Evolutionary conservation across 2,113 vertebrate genomes (phyloP), one percentile per base, ranked within the genome.

Genomic region (Caloenas nicobarica): DNA sequence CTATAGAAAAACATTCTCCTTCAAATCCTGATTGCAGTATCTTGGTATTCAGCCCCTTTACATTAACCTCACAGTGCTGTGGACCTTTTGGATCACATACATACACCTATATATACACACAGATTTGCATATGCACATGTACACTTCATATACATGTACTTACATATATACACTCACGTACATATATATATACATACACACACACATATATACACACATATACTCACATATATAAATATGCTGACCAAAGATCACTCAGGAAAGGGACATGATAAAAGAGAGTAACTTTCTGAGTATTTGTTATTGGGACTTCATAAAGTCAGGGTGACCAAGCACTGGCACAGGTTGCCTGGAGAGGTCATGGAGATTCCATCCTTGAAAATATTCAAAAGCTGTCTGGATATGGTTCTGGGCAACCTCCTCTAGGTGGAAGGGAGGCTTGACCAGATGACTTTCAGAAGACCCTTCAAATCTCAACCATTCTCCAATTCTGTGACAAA

Each of bases 341-440:
- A 81, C 15, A 33, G 5, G 33, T 22, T 4, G 2, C 44, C 44
- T 46, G 44, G 44, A 46, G 18, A 46, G 44, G 44, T 46, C 44
- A 46, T 46, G 44, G 44, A 46, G 44, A 46, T 18, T 46, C 18
- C 44, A 46, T 46, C 8, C 44, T 46, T 46, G 44, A 46, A 46
- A 46, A 46, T 46, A 46, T 46, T 46, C 44, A 46, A 46, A 46
- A 46, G 44, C 44, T 46, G 44, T 46, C 44, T 19, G 44, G 44
- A 46, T 18, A 46, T 9, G 44, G 44, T 46, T 46, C 44, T 46
- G 44, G 44, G 44, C 44, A 46, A 46, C 44, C 44, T 46, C 4
- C 6, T 64, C 13, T 65, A 33, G 13, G 7, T 42, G 9, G 15
- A 34, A 72, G 3, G 1, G 3, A 0, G 1, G 1, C 28, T 38